Conservation (phyloP, 2,113 vertebrate species). For the Parotia lawesii region DNA sequence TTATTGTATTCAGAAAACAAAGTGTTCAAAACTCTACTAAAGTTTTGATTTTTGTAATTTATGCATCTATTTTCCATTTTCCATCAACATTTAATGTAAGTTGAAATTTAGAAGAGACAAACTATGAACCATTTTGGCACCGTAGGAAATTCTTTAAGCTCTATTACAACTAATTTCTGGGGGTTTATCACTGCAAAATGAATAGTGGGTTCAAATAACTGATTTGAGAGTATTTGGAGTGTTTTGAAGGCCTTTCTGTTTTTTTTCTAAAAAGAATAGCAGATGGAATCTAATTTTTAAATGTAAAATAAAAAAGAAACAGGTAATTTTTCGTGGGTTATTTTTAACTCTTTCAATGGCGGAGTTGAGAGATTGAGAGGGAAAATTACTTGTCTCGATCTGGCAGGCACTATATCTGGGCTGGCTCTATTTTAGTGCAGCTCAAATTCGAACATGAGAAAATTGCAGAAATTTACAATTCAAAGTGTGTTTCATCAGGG, state of each 20-base stretch:
- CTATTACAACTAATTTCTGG: background rate
- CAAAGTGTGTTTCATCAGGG: slow-evolving; percentile 79
- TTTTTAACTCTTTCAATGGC: slow-evolving; percentile 62
- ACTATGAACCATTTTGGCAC: background rate
- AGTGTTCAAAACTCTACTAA: background rate
- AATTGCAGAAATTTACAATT: slow-evolving; percentile 84
- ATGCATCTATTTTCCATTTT: background rate
- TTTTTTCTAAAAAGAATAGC: background rate
- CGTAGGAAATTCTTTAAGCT: background rate
- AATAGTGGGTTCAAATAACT: background rate
- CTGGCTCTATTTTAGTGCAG: slow-evolving; percentile 68
- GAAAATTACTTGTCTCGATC: slow-evolving; percentile 47
- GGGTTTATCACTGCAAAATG: background rate
- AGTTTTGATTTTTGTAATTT: background rate
- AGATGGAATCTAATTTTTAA: slow-evolving; percentile 1
- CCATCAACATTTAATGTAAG: slow-evolving; percentile 3
- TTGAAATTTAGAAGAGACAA: background rate
- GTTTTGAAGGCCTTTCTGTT: background rate
- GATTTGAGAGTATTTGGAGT: background rate
- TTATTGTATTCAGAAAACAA: background rate
- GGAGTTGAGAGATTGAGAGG: slow-evolving; percentile 5
- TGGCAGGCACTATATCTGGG: slow-evolving; percentile 31
- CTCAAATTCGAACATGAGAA: slow-evolving; percentile 74
- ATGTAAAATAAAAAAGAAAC: background rate
- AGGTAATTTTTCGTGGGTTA: background rate